These are phyloP conservation scores for Thymallus thymallus DNA, from an alignment of 2,113 vertebrate species.

Conservation along the genomic window DNA sequence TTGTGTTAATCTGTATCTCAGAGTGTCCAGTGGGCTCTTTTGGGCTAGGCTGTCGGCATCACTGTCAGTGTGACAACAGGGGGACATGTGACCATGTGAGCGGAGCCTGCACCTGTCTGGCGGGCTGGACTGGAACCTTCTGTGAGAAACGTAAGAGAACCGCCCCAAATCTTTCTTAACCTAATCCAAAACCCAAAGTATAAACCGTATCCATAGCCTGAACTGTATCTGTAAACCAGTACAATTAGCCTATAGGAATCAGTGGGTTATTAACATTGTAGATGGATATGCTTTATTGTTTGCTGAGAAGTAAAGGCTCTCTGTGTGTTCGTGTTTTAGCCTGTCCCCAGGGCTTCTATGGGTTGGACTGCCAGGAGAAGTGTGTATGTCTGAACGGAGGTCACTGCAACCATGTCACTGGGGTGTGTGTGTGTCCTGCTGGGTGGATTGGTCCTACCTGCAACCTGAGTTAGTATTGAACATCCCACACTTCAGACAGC, in stretches of 20 bases:
- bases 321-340: constrained; percentile 65
- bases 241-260: background rate
- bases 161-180: background rate
- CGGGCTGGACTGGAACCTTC: constrained; percentile 88
- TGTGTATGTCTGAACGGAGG: constrained; percentile 82
- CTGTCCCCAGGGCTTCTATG: constrained; percentile 89
- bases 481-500: background rate
- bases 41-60: constrained; percentile 77
- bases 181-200: too few species aligned
- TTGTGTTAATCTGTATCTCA: constrained; percentile 32
- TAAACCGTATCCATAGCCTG: too few species aligned
- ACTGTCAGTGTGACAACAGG: constrained; percentile 84
- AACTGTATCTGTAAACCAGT: background rate
- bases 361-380: constrained; percentile 81
- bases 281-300: background rate
- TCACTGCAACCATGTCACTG: constrained; percentile 72
- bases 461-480: constrained; percentile 72
- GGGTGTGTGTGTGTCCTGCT: constrained; percentile 77
- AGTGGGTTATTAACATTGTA: background rate
- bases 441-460: constrained; percentile 83
- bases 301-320: background rate
- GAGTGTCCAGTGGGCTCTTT: constrained; percentile 83
- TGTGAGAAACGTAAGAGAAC: constrained; percentile 83
- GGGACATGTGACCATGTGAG: constrained; percentile 89
- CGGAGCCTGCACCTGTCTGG: constrained; percentile 85